Evolutionary conservation across 2,797 vertebrate species (phyloP), one percentile per base, ranked within the genome.

Genomic region (Manis javanica): DNA sequence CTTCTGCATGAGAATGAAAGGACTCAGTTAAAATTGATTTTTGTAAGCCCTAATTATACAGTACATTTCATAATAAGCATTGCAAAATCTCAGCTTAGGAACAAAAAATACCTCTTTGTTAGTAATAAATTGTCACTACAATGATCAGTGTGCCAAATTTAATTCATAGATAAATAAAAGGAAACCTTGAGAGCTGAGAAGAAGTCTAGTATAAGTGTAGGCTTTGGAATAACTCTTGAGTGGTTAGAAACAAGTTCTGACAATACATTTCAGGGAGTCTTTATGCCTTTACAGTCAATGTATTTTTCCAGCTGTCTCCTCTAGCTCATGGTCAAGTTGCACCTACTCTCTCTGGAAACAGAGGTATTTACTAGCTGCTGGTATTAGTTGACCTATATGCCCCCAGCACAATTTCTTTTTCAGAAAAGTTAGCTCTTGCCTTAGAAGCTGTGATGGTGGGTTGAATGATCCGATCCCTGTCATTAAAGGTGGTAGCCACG

Each of bases 1-100:
- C 5, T 79, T 94, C 89, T 93, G 55, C 79, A 90, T 90, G 53
- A 77, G 90, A 46, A 68, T 72, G 95, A 97, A 34, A 96, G 59
- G 68, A 98, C 97, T 68, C 86, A 34, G 51, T 95, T 91, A 94
- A 97, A 97, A 97, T 49, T 72, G 55, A 87, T 96, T 96, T 97
- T 71, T 96, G 59, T 34, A 94, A 96, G 57, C 51, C 75, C 68
- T 98, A 97, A 97, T 98, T 98, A 95, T 31, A 94, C 57, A 93
- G 88, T 93, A 42, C 86, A 96, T 90, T 97, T 97, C 94, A 89
- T 97, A 98, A 97, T 64, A 97, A 97, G 71, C 81, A 97, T 34
- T 85, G 93, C 95, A 95, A 98, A 94, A 97, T 85, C 96, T 98
- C 90, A 98, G 85, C 69, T 87, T 59, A 55, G 16, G 72, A 96